Base-by-base conservation (phyloP, 2,888 invertebrate genomes). In the Aethes cnicana region DNA sequence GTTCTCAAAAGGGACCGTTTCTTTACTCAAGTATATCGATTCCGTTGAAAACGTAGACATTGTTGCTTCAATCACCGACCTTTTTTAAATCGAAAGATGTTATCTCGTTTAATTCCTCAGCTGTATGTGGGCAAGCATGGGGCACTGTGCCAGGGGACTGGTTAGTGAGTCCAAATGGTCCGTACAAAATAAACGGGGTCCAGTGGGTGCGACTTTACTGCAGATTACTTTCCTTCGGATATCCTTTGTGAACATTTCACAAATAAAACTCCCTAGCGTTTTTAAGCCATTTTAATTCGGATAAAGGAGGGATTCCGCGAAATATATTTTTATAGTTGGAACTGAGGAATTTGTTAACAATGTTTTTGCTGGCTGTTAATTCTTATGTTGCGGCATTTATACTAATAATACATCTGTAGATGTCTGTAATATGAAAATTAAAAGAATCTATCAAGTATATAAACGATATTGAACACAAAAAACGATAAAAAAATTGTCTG, bases 21-120 rank as follows among this genome's bases (percentile, higher is more conserved):
- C n/a, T n/a, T n/a, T n/a, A n/a, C n/a, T n/a, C n/a, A n/a, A n/a
- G n/a, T n/a, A n/a, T n/a, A n/a, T n/a, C n/a, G n/a, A 35, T 12
- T n/a, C 37, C 7, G 20, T 9, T 23, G 11, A 12, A 35, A 35
- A 9, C 6, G 18, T 33, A 17, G 16, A 16, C 32, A 25, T 30
- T 44, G 23, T 37, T 44, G 25, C 36, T 37, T 47, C 23, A 52
- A 56, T 47, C 54, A 54, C 44, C 20, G 65, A 69, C 74, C 72
- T 74, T 73, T 66, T 70, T 64, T 60, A 70, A 74, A 80, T 78
- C 68, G 72, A 75, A 74, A 78, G 79, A 83, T 81, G 69, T 78
- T 76, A 81, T 83, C 81, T 78, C 35, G 62, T 69, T 76, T 71
- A 66, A 68, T 66, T 63, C 36, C 43, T 43, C 60, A 41, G 61